Base-by-base conservation (phyloP, 2,888 invertebrate species). In the Sesia bembeciformis region DNA sequence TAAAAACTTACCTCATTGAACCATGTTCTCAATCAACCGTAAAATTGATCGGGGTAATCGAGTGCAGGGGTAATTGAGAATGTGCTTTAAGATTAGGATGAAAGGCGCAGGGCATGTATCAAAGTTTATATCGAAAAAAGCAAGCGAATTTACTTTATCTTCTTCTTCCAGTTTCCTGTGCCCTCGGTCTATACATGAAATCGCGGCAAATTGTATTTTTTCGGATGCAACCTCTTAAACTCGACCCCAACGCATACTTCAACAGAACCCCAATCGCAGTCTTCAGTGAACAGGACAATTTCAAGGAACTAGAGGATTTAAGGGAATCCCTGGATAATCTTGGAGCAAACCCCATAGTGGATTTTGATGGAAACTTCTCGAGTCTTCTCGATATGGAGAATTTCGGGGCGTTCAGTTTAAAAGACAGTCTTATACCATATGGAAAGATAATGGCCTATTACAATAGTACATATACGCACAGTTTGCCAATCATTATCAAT, bases 381-480 rank as follows among this genome's bases (percentile, higher is more conserved):
- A 90, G 91, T 56, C 81, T 95, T 39, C 77, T 94, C 39, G 81
- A 90, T 41, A 90, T 92, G 74, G 90, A 92, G 57, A 93, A 93
- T 62, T 92, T 94, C 81, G 94, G 93, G 38, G 93, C 93, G 3
- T 89, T 93, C 61, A 92, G 92, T 69, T 76, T 94, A 52, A 90
- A 88, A 52, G 85, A 88, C 6, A 92, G 91, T 60, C 74, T 82
- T 53, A 70, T 81, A 53, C 88, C 91, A 0, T 90, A 90, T 57
- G 90, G 92, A 54, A 91, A 90, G 58, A 81, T 93, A 38, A 91
- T 92, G 62, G 87, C 93, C 46, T 91, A 93, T 59, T 94, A 94
- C 78, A 96, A 96, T 72, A 95, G 94, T 70, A 95, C 96, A 0
- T 93, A 92, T 67, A 92, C 94, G 52, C 96, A 96, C 74, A 93